Evolutionary conservation across 1,140 invertebrate species (phyloP).

Genomic region (Drosophila erecta): DNA sequence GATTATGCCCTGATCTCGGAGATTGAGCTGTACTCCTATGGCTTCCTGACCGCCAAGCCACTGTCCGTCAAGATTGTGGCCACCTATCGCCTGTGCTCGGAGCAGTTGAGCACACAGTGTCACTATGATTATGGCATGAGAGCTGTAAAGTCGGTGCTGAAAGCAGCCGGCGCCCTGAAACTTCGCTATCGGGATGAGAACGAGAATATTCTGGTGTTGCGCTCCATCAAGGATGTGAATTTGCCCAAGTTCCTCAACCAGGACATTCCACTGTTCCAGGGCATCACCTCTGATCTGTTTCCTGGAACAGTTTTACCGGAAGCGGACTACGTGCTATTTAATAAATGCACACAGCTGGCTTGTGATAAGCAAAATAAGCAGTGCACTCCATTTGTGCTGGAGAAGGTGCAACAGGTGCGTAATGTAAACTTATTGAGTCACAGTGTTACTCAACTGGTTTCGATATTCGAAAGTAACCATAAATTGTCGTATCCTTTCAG

Average conservation of each 20-base stretch:
- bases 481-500: slow-evolving; percentile 83
- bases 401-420: slow-evolving; percentile 91
- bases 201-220: slow-evolving; percentile 92
- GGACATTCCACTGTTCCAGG: slow-evolving; percentile 94
- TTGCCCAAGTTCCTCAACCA: slow-evolving; percentile 95
- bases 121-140: slow-evolving; percentile 99
- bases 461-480: no score
- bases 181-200: slow-evolving; percentile 94
- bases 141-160: slow-evolving; percentile 94
- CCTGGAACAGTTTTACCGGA: slow-evolving; percentile 91
- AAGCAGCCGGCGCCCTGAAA: slow-evolving; percentile 95
- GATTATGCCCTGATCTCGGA: slow-evolving; percentile 98
- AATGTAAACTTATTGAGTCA: not conserved
- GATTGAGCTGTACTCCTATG: slow-evolving; percentile 96
- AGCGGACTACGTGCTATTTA: slow-evolving; percentile 89
- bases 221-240: slow-evolving; percentile 97
- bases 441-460: no score
- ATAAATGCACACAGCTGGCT: slow-evolving; percentile 87
- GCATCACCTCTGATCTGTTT: slow-evolving; percentile 96
- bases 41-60: slow-evolving; percentile 95
- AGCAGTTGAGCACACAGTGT: slow-evolving; percentile 96
- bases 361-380: slow-evolving; percentile 93
- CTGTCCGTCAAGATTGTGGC: slow-evolving; percentile 97
- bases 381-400: slow-evolving; percentile 92
- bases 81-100: slow-evolving; percentile 96